phyloP scores from a whole-genome alignment of 2,113 vertebrate genomes.

The Scolopax mira region DNA sequence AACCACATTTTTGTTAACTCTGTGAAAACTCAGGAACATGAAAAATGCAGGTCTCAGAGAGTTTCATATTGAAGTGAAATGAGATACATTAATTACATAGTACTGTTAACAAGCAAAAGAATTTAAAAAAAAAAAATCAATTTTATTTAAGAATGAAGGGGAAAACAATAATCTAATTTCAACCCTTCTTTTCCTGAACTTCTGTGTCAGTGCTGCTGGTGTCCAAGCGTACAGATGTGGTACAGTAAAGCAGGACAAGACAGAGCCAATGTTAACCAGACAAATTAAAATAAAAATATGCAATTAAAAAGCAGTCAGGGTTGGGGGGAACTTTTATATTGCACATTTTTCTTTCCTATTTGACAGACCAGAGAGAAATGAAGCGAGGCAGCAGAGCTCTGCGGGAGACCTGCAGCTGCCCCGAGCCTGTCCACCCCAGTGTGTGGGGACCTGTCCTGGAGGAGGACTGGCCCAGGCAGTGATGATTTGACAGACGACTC shows the following conservation, averaged over 20 bases:
- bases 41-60: background rate
- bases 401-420: background rate
- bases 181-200: background rate
- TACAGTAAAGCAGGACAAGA: background rate
- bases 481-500: background rate
- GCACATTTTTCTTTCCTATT: background rate
- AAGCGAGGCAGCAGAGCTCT: background rate
- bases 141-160: background rate
- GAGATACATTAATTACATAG: background rate
- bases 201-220: background rate
- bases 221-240: background rate
- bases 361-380: background rate
- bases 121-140: background rate
- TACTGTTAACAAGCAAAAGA: background rate
- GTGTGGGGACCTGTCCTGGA: background rate
- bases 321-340: background rate
- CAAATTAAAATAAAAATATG: background rate
- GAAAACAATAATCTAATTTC: background rate
- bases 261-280: background rate
- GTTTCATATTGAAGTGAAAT: background rate
- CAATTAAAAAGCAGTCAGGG: accelerated
- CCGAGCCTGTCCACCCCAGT: background rate
- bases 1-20: slow-evolving; percentile 47
- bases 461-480: background rate
- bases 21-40: slow-evolving; percentile 5